Conservation (phyloP, 1,140 invertebrate species). For the Cherax quadricarinatus region DNA sequence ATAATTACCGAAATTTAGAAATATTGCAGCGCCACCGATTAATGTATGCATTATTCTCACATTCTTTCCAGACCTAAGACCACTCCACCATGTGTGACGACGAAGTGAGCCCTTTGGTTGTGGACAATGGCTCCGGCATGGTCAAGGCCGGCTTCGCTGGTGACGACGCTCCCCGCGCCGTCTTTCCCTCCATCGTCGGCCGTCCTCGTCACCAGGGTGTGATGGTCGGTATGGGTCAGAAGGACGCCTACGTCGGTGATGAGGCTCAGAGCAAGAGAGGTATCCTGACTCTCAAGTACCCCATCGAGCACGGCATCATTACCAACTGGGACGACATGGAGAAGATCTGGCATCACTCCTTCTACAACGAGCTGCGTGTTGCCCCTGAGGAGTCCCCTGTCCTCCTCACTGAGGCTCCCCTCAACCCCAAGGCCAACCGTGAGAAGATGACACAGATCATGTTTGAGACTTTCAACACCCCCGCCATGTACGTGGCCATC, state of each 20-base stretch:
- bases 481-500: conserved; percentile 94
- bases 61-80: background rate
- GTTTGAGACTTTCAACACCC: conserved; percentile 82
- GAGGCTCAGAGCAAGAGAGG: conserved; percentile 94
- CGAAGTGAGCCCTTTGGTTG: conserved; percentile 80
- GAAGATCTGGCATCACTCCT: conserved; percentile 97
- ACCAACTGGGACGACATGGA: conserved; percentile 99
- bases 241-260: conserved; percentile 97
- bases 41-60: background rate
- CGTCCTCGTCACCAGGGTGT: conserved; percentile 84
- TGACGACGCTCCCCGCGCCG: conserved; percentile 95
- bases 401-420: conserved; percentile 92
- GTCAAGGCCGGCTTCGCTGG: conserved; percentile 98
- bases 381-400: conserved; percentile 96
- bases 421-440: conserved; percentile 93
- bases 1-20: too few relatives aligned
- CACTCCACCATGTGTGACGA: conserved; percentile 81
- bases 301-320: conserved; percentile 96
- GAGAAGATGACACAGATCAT: conserved; percentile 83
- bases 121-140: conserved; percentile 95
- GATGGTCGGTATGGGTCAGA: conserved; percentile 99
- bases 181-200: conserved; percentile 88
- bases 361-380: conserved; percentile 96
- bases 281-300: conserved; percentile 94
- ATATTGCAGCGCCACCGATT: too few relatives aligned